A percentile compares a stretch with the other conserved stretches of the same genome.
Conservation (phyloP, 2,888 invertebrate genomes). For the Amphipyra berbera region DNA sequence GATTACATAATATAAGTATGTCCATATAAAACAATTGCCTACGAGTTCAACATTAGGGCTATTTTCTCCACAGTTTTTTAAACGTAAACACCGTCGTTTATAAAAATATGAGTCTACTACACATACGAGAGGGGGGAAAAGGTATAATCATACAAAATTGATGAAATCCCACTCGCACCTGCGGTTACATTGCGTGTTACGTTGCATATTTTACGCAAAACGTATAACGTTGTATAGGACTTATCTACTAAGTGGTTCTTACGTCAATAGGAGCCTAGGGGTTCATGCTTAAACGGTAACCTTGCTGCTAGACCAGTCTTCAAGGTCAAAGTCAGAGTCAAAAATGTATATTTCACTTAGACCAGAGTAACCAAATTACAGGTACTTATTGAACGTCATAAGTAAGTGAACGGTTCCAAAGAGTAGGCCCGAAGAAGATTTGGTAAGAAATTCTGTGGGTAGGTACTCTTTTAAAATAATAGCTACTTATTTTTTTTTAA, state of each 20-base stretch:
- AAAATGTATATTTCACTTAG: too few species aligned
- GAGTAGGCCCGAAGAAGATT: too few species aligned
- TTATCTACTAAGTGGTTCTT: constrained; percentile 27
- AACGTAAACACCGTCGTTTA: constrained; percentile 10
- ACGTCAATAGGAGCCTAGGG: neutral
- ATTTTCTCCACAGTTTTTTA: constrained; percentile 14
- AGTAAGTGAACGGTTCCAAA: too few species aligned
- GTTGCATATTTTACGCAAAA: constrained; percentile 55
- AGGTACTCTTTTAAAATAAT: too few species aligned
- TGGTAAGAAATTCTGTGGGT: too few species aligned
- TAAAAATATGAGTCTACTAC: constrained; percentile 24
- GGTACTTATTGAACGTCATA: too few species aligned
- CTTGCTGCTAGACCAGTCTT: too few species aligned
- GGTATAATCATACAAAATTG: constrained; percentile 53
- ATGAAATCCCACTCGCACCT: constrained; percentile 59
- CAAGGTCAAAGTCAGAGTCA: too few species aligned
- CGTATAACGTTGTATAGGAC: constrained; percentile 19
- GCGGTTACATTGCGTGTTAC: constrained; percentile 50
- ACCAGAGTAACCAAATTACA: too few species aligned
- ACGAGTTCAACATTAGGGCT: neutral
- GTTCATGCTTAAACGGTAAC: too few species aligned
- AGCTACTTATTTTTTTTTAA: too few species aligned
- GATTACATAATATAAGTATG: too few species aligned
- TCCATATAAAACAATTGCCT: neutral
- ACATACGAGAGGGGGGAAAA: constrained; percentile 23